phyloP scores from a whole-genome alignment of 2,797 vertebrate genomes.

The Rhinophrynus dorsalis region DNA sequence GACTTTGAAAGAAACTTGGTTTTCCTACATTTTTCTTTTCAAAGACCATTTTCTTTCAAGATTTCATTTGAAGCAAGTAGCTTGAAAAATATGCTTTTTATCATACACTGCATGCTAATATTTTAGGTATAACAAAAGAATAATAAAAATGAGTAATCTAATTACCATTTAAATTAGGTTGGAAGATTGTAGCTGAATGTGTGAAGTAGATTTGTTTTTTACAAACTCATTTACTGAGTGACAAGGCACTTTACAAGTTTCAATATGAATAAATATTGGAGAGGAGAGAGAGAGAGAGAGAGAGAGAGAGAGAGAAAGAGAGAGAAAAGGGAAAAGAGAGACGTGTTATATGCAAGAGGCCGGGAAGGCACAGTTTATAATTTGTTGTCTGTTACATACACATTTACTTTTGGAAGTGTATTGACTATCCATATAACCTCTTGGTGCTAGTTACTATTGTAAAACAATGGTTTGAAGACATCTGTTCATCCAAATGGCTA shows the following conservation, averaged over 20 bases:
- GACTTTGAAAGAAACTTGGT: background rate
- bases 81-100: background rate
- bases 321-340: too few species aligned
- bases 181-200: background rate
- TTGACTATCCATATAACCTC: too few species aligned
- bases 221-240: background rate
- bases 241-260: background rate
- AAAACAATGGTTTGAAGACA: too few species aligned
- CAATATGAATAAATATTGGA: background rate
- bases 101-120: background rate
- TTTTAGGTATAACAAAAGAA: background rate
- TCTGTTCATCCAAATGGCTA: too few species aligned
- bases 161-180: background rate
- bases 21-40: background rate
- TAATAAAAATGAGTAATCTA: background rate
- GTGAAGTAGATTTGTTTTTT: background rate
- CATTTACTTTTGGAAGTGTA: too few species aligned
- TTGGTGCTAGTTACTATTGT: too few species aligned
- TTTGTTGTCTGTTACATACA: too few species aligned
- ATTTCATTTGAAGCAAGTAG: background rate
- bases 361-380: too few species aligned
- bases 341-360: too few species aligned
- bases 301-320: background rate
- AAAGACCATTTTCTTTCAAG: background rate
- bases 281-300: background rate